Base-by-base conservation (phyloP, 53 echinoderm and acorn worm genomes). In the Mesocentrotus franciscanus region DNA sequence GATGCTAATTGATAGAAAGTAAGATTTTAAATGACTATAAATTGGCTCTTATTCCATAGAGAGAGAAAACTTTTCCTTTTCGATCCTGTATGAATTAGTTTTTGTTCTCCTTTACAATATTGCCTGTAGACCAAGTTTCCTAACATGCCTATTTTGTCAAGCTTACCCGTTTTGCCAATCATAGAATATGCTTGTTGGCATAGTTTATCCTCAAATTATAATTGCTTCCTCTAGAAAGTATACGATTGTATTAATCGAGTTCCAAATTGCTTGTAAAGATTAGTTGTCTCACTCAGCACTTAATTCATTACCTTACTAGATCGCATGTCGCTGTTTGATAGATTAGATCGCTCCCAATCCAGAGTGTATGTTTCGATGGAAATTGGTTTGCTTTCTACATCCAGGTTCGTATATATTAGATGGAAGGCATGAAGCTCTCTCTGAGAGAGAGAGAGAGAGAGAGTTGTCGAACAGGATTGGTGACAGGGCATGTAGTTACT, bases 201-300 rank as follows among this genome's bases (percentile, higher is more conserved):
- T 36, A 18, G 30, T 16, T 22, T 18, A 39, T 81, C 20, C 36
- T 22, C 36, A 36, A 39, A 81, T 39, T 42, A 36, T 81, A 81
- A 81, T 81, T 81, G 42, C 22, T 22, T 81, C 42, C 39, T 81
- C 42, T 42, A 39, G 42, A 42, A 42, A 15, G 36, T 20, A 42
- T 81, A 42, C 18, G 81, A 81, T 81, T 36, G 81, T 81, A 36
- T 81, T 81, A 81, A 81, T 81, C 81, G 42, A 42, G 22, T 15
- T 81, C 11, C 81, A 81, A 36, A 81, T 39, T 76, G 76, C 33
- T 39, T 81, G 81, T 36, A 81, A 39, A 81, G 81, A 81, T 81
- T 39, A 39, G 81, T 81, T 20, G 81, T 4, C 81, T 81, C 81
- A 81, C 20, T 36, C 81, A 81, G 81, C 81, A 81, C 81, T 81